Base-by-base conservation (phyloP, 2,888 invertebrate genomes). In the Trachelus troglodyta region DNA sequence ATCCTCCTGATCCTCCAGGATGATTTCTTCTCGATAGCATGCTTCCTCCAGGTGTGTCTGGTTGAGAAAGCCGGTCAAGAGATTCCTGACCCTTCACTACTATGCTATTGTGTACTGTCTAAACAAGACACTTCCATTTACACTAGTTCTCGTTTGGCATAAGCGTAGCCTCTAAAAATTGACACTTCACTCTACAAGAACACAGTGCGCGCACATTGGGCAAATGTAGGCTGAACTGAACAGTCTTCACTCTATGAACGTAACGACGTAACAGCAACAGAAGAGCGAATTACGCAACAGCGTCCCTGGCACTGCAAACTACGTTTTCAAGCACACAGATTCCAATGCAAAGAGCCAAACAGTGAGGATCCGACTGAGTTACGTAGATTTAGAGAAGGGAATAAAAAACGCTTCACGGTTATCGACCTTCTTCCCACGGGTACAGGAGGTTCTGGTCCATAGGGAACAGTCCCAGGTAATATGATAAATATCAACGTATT, bases 311-410 rank as follows among this genome's bases (percentile, higher is more conserved):
- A 56, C 23, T 56, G 9, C 56, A 6, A 56, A 56, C 56, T 56
- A 56, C 56, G 56, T 23, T 56, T 56, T 56, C 56, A 23, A 9
- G 56, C 56, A 23, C 23, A 56, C 56, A 9, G 23, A 56, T 23
- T 56, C 56, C 56, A 56, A 56, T 23, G 56, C 56, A 9, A 56
- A 56, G 56, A 56, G 23, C 56, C 56, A 23, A 23, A 56, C 56
- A 23, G 56, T 23, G 56, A 56, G 23, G 33, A 71, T 12, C 71
- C 71, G 71, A 31, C 31, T 71, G 71, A 31, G 71, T 71, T 33
- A 31, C 71, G 31, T 31, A 71, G 71, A 71, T 71, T 71, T 71
- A 23, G 71, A 23, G 33, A 71, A 71, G 71, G 71, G 71, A 71
- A 31, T 34, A 23, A 71, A 71, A 34, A 33, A 33, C 31, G 1